Evolutionary conservation across 2,888 invertebrate genomes (phyloP).

Genomic region (Polymixis flavicincta): DNA sequence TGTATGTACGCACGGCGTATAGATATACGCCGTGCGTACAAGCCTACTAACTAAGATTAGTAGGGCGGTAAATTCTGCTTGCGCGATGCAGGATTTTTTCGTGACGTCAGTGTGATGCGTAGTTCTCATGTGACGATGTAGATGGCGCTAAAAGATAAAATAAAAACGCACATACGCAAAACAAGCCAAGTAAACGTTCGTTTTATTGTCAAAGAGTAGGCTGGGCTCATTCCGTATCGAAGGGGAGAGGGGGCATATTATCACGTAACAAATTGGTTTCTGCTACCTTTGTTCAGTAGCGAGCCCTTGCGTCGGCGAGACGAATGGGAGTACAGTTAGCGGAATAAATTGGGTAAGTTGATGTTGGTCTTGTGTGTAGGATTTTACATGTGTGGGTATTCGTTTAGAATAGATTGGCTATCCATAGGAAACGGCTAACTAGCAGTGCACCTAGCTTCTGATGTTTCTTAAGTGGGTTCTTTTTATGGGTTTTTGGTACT

Average conservation of each 20-base stretch:
- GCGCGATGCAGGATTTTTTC: too few relatives aligned
- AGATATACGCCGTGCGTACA: too few relatives aligned
- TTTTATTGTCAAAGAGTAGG: constrained; percentile 56
- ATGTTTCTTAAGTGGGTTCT: too few relatives aligned
- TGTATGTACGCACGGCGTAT: too few relatives aligned
- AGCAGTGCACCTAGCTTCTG: too few relatives aligned
- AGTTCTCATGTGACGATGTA: too few relatives aligned
- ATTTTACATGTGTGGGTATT: neutral
- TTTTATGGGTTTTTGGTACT: too few relatives aligned
- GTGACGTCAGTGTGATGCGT: too few relatives aligned
- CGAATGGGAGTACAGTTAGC: constrained; percentile 80
- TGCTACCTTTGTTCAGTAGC: constrained; percentile 88
- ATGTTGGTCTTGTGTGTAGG: constrained; percentile 2
- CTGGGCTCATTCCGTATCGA: constrained; percentile 76
- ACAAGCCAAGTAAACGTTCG: constrained; percentile 39
- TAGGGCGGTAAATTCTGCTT: too few relatives aligned
- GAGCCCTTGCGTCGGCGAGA: constrained; percentile 82
- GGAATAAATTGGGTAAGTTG: constrained; percentile 56
- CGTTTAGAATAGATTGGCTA: neutral
- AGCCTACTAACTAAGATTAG: too few relatives aligned
- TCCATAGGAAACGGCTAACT: too few relatives aligned
- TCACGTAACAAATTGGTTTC: constrained; percentile 91
- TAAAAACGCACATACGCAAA: constrained; percentile 7
- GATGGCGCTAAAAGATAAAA: neutral
- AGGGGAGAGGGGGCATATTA: constrained; percentile 83